Evolutionary conservation across 2,113 vertebrate species (phyloP), one percentile per base, ranked within the genome.

Genomic region (Ptyas mucosa): DNA sequence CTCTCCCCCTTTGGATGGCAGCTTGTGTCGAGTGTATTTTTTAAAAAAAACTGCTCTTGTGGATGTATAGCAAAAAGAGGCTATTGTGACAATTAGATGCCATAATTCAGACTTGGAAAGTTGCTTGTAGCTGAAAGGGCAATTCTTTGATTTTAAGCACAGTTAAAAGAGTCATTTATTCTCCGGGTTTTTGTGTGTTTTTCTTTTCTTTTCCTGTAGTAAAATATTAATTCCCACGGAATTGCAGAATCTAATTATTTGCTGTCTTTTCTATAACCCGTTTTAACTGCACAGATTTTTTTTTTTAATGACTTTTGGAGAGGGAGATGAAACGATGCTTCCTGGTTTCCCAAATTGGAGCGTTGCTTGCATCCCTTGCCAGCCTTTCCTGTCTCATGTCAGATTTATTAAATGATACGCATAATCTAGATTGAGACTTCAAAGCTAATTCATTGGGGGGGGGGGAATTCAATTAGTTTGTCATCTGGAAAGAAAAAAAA

Each of bases 401-500:
- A 61, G 61, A 43, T 86, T 55, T 92, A 53, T 96, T 89, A 90
- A 49, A 51, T 93, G 53, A 89, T 93, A 90, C 0, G 11, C 64
- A 20, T 91, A 91, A 8, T 52, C 92, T 89, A n/a, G 88, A 85
- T 87, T 95, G 88, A 88, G 88, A 94, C 91, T 94, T 93, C 51
- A 91, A 93, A 92, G 92, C 90, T 95, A 92, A 92, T 90, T 90
- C 39, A 95, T 8, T 8, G 8, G 69, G 49, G 90, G 51, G n/a
- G 91, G 89, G 54, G n/a, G 90, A 89, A 87, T 91, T 29, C n/a
- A 94, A 91, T 95, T 92, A 92, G 2, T 94, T 26, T 88, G 89
- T 46, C 93, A 85, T 87, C 93, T 81, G 85, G 8, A 21, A 5
- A 49, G 46, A 49, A n/a, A 46, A 85, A 90, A 92, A 89, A 10